phyloP scores from a whole-genome alignment of 2,797 vertebrate genomes.

The Fringilla coelebs region DNA sequence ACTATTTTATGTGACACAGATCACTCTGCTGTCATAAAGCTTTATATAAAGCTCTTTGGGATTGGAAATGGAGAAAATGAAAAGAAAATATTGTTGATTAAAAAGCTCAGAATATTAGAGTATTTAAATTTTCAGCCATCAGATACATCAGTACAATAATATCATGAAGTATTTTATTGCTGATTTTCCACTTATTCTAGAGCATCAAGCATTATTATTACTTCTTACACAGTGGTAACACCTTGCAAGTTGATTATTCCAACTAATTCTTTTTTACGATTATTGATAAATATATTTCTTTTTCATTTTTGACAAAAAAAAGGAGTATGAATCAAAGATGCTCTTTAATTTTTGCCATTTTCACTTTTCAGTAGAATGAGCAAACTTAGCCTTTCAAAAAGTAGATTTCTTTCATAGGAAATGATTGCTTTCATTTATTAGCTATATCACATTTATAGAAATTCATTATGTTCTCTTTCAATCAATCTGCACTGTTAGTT shows the following conservation, averaged over 20 bases:
- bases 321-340: not conserved
- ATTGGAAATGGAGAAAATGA: not conserved
- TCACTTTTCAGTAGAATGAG: not conserved
- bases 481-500: not conserved
- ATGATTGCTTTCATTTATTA: conserved; percentile 7
- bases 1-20: not conserved
- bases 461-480: conserved; percentile 9
- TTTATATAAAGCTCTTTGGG: not conserved
- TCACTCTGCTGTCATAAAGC: not conserved
- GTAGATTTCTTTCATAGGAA: not conserved
- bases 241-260: not conserved
- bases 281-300: not conserved
- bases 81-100: not conserved
- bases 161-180: not conserved
- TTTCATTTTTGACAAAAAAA: not conserved
- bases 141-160: not conserved
- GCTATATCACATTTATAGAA: not conserved
- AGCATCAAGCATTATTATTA: not conserved
- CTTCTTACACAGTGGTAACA: not conserved
- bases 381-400: not conserved
- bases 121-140: not conserved
- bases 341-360: not conserved
- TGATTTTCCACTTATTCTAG: not conserved
- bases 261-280: not conserved
- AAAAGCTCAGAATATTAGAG: not conserved